Percentiles rank a stretch among this genome's conserved stretches.
Conservation (phyloP, 2,113 vertebrate species). For the Hemichromis elongatus region DNA sequence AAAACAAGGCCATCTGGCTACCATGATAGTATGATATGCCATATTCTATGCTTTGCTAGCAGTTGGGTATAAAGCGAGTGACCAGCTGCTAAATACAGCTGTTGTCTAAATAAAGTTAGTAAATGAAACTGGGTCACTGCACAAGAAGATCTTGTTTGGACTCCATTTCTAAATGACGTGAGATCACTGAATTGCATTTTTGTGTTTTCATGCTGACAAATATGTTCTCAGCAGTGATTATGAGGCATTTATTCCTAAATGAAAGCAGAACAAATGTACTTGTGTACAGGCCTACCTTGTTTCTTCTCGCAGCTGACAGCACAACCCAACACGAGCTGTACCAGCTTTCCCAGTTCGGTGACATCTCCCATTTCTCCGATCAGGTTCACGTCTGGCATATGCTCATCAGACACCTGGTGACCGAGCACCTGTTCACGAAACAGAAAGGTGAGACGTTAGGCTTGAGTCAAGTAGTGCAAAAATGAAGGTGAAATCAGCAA, state of each 20-base stretch:
- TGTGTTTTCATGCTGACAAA: neutral
- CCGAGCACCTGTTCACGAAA: slow-evolving; percentile 73
- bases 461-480: neutral
- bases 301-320: slow-evolving; percentile 91
- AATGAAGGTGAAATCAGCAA: neutral
- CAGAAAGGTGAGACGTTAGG: neutral
- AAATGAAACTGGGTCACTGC: neutral
- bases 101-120: neutral
- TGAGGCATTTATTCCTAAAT: neutral
- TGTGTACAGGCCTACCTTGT: slow-evolving; percentile 71
- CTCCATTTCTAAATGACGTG: neutral
- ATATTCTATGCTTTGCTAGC: neutral
- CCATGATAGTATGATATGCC: neutral
- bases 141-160: neutral
- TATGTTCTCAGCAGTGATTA: neutral
- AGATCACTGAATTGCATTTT: neutral
- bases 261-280: neutral
- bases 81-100: neutral
- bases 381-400: slow-evolving; percentile 81
- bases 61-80: neutral
- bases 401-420: slow-evolving; percentile 79
- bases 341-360: slow-evolving; percentile 81
- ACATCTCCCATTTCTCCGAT: slow-evolving; percentile 81
- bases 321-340: slow-evolving; percentile 86
- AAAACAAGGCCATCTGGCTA: neutral